A percentile compares a stretch with the other conserved stretches of the same genome.
phyloP scores from a whole-genome alignment of 2,888 invertebrate genomes.

The Coremacera marginata region DNA sequence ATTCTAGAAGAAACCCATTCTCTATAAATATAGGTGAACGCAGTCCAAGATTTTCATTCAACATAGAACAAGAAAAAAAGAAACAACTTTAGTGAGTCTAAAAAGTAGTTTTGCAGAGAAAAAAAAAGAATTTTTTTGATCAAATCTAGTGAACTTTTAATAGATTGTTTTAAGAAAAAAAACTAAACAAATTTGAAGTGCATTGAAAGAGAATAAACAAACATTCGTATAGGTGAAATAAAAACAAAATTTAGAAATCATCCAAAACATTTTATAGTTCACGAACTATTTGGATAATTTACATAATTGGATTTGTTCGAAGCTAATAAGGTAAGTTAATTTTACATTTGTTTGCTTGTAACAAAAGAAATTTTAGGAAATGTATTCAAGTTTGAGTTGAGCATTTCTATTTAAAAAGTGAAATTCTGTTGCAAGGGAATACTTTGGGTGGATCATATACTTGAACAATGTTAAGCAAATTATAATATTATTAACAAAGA shows the following conservation, averaged over 20 bases:
- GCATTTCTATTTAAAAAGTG: too few relatives aligned
- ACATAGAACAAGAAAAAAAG: conserved; percentile 43
- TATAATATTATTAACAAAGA: too few relatives aligned
- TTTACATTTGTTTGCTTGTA: too few relatives aligned
- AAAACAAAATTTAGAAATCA: background rate
- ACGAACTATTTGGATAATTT: background rate
- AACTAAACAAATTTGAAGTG: background rate
- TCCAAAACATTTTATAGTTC: background rate
- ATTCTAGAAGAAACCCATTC: conserved; percentile 48
- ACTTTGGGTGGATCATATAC: too few relatives aligned
- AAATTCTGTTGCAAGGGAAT: too few relatives aligned
- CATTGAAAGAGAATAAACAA: background rate
- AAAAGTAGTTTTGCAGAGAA: background rate
- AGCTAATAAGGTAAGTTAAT: background rate
- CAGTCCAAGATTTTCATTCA: conserved; percentile 24
- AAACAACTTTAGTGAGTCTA: background rate
- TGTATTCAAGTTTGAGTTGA: too few relatives aligned
- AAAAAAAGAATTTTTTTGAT: background rate
- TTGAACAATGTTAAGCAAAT: too few relatives aligned
- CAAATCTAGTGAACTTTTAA: conserved; percentile 13
- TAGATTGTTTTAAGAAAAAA: background rate
- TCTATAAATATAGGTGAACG: conserved; percentile 48
- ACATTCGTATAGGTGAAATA: background rate
- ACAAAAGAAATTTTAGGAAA: too few relatives aligned
- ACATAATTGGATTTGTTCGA: conserved; percentile 4